These are phyloP conservation scores for Tenodera sinensis DNA, from an alignment of 2,888 invertebrate species.

Conservation along the genomic window DNA sequence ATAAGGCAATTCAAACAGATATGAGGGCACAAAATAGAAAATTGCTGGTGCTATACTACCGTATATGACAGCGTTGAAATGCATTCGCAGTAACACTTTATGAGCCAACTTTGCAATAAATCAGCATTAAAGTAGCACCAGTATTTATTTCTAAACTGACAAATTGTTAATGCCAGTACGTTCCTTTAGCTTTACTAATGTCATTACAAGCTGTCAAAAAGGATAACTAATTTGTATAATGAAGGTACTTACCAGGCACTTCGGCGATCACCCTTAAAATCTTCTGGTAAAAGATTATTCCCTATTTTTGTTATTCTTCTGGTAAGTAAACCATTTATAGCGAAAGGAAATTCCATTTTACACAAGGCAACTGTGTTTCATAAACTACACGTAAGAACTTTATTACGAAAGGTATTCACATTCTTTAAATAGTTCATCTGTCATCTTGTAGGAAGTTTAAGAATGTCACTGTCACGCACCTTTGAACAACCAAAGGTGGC, in stretches of 20 bases:
- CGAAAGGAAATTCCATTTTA: constrained; percentile 32
- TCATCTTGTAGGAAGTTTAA: not conserved
- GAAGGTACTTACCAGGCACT: constrained; percentile 18
- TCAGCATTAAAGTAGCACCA: not conserved
- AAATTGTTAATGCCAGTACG: not conserved
- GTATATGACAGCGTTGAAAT: not conserved
- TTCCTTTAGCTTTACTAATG: no score
- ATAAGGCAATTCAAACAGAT: no score
- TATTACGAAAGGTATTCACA: not conserved
- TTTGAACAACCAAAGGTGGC: not conserved
- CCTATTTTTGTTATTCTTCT: constrained; percentile 27
- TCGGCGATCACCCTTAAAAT: constrained; percentile 25
- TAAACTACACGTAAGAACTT: not conserved
- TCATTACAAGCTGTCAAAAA: not conserved
- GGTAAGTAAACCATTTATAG: constrained; percentile 24
- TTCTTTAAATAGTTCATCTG: no score
- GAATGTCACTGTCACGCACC: not conserved
- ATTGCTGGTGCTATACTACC: not conserved
- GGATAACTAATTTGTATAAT: not conserved
- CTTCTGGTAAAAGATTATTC: constrained; percentile 23
- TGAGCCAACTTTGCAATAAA: not conserved
- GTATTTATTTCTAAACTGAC: not conserved
- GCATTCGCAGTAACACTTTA: not conserved
- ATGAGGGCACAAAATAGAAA: no score
- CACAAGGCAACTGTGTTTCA: not conserved